Percentiles rank a stretch among this genome's conserved stretches.
Evolutionary conservation across 2,113 vertebrate genomes (phyloP).

Genomic region (Ursus arctos): DNA sequence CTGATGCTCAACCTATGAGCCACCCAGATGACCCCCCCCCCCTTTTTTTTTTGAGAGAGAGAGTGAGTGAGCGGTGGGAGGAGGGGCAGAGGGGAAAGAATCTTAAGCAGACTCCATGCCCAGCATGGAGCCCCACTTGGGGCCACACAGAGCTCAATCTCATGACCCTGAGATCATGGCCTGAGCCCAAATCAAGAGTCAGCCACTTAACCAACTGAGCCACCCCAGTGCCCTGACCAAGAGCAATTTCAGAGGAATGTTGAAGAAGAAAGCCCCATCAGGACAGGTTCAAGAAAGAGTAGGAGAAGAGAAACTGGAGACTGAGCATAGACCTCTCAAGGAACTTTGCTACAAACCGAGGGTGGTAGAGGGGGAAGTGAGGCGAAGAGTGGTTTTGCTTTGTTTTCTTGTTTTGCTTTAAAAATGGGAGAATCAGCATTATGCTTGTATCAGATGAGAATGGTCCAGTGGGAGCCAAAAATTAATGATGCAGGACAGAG

Average conservation of each 20-base stretch:
- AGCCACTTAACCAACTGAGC: not conserved
- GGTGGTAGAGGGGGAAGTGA: not conserved
- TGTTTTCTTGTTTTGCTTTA: not conserved
- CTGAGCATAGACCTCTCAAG: not conserved
- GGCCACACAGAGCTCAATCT: not conserved
- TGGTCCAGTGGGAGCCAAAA: not conserved
- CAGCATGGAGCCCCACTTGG: not conserved
- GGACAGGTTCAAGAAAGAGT: not conserved
- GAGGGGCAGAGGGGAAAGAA: not conserved
- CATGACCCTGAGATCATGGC: not conserved
- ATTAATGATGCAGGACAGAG: not conserved
- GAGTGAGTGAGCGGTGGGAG: not conserved
- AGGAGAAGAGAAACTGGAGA: not conserved
- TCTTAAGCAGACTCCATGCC: not conserved
- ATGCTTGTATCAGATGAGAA: not conserved
- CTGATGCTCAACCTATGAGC: not conserved
- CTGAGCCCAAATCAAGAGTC: not conserved
- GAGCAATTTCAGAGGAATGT: not conserved
- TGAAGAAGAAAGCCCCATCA: not conserved
- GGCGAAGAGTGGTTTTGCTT: not conserved
- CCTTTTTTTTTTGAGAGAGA: not conserved
- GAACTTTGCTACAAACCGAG: not conserved
- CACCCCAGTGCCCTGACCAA: not conserved
- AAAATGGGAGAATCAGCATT: not conserved
- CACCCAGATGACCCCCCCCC: not conserved